phyloP scores from a whole-genome alignment of 1,140 invertebrate genomes.

The Ostrea denselamellosa region DNA sequence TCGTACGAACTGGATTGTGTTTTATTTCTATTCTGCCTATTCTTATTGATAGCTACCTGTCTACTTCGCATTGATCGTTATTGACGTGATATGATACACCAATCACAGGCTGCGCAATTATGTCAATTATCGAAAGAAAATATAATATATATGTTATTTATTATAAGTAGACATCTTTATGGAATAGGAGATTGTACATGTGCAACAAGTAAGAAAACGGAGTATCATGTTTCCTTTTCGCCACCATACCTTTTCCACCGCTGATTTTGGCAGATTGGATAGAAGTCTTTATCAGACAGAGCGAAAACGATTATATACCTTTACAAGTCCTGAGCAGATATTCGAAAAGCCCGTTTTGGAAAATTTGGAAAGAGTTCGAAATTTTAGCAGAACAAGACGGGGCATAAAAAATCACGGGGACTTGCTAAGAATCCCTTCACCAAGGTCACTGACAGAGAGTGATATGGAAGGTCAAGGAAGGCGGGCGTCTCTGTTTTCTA shows the following conservation, averaged over 20 bases:
- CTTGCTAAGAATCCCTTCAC: background rate
- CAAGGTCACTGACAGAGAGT: background rate
- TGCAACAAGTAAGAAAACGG: background rate
- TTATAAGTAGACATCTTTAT: too few relatives aligned
- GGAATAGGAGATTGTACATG: background rate
- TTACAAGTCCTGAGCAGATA: background rate
- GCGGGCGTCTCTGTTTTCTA: background rate
- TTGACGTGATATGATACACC: too few relatives aligned
- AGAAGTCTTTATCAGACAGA: background rate
- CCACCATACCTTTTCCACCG: background rate
- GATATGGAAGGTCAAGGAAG: background rate
- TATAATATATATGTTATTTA: too few relatives aligned
- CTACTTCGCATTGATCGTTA: too few relatives aligned
- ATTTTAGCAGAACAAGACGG: background rate
- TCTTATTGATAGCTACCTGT: too few relatives aligned
- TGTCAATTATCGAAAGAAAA: too few relatives aligned
- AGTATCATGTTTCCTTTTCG: background rate
- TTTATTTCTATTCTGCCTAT: too few relatives aligned
- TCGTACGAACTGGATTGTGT: too few relatives aligned
- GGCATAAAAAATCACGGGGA: constrained; percentile 1
- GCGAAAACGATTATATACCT: background rate
- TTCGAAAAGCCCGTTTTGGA: background rate
- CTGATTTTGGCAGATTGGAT: constrained; percentile 10
- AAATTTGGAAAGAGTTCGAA: background rate
- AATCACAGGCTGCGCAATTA: too few relatives aligned